Evolutionary conservation across 2,888 invertebrate genomes (phyloP).

Genomic region (Operophtera brumata): DNA sequence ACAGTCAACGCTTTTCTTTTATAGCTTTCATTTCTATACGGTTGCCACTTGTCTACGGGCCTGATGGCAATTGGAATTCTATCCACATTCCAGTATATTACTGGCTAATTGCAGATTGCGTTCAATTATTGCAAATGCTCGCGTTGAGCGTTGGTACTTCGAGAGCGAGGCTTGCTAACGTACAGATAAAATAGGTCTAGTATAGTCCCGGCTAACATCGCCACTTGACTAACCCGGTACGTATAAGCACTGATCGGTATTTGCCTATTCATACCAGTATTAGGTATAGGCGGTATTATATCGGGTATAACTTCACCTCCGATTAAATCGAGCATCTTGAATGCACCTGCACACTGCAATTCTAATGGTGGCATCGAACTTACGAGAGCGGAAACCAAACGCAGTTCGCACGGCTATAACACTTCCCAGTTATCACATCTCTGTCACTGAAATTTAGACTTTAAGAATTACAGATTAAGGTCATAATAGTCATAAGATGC

Average conservation of each 20-base stretch:
- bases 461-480: neutral
- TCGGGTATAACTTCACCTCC: slow-evolving; percentile 30
- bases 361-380: slow-evolving; percentile 60
- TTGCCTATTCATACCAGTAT: neutral
- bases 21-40: too few relatives aligned
- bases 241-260: neutral
- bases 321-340: slow-evolving; percentile 44
- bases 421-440: slow-evolving; percentile 30
- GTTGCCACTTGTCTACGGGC: slow-evolving; percentile 7
- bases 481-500: slow-evolving; percentile 36
- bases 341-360: slow-evolving; percentile 45
- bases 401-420: slow-evolving; percentile 54
- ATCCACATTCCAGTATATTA: slow-evolving; percentile 37
- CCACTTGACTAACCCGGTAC: neutral
- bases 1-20: too few relatives aligned
- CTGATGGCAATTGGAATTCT: slow-evolving; percentile 46
- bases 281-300: neutral
- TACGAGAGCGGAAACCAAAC: slow-evolving; percentile 60
- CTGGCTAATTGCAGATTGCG: slow-evolving; percentile 43
- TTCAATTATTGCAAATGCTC: slow-evolving; percentile 47
- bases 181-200: slow-evolving; percentile 8
- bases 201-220: neutral
- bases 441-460: slow-evolving; percentile 7
- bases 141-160: slow-evolving; percentile 22
- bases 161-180: slow-evolving; percentile 20